phyloP scores from a whole-genome alignment of 2,797 vertebrate species.

The Pantherophis vulpinus region DNA sequence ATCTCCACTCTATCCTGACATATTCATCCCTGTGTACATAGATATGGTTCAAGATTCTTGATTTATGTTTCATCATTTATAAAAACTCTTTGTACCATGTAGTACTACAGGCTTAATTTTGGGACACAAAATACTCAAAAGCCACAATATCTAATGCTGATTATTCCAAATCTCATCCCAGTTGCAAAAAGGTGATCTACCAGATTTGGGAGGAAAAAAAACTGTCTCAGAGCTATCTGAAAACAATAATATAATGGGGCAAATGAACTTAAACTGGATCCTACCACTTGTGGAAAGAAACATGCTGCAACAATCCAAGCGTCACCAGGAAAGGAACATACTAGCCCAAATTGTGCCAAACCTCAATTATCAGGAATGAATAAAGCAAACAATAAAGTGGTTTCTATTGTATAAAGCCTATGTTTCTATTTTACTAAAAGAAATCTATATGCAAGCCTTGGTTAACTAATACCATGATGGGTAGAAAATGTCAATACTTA shows the following conservation, averaged over 20 bases:
- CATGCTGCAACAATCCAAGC: background rate
- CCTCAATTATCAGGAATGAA: background rate
- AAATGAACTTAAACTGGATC: background rate
- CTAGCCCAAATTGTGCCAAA: background rate
- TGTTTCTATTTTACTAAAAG: background rate
- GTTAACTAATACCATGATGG: background rate
- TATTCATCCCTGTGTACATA: background rate
- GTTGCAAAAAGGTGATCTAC: background rate
- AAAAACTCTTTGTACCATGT: background rate
- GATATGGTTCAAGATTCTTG: background rate
- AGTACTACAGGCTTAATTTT: background rate
- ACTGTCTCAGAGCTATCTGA: background rate
- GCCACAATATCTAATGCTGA: background rate
- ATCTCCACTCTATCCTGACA: background rate
- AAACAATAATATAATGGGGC: background rate
- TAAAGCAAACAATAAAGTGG: background rate
- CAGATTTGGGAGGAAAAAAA: background rate
- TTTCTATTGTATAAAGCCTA: background rate
- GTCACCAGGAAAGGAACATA: background rate
- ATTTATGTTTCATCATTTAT: background rate
- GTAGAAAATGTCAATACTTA: background rate
- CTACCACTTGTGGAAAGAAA: background rate
- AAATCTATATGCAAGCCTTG: background rate
- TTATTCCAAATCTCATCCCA: background rate
- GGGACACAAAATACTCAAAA: background rate